Evolutionary conservation across 2,888 invertebrate genomes (phyloP), one percentile per base, ranked within the genome.

Genomic region (Helicoverpa assulta): DNA sequence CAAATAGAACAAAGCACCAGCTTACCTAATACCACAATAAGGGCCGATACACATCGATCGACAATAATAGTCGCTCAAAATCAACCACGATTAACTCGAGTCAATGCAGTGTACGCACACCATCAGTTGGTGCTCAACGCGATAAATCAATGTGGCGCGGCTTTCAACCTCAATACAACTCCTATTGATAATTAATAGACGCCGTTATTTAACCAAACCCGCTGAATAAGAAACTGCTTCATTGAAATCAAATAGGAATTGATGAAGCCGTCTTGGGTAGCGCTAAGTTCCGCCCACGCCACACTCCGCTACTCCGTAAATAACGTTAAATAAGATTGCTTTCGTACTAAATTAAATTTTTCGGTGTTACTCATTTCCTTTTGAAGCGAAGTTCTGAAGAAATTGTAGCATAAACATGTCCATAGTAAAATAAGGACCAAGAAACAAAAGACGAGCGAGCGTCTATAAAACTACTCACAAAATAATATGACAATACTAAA

Each of bases 121-220:
- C 76, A 73, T 73, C 72, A 73, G 70, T 71, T 71, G 70, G 70
- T 78, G 73, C 65, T 86, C 78, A 72, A 77, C 75, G 79, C 83
- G 77, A 91, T 92, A 90, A 92, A 92, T 94, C 89, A 90, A 91
- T 89, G 87, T 82, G 84, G 82, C 73, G 54, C 67, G 62, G 80
- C 89, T 90, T 91, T 86, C 86, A 87, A 83, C 85, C 85, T 85
- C 86, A 88, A 89, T 89, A 88, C 86, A 81, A 89, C 85, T 87
- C 85, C 86, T 88, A 89, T 91, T 88, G 89, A 91, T 93, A 93
- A 94, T 93, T 92, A 94, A 93, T 94, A 91, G 90, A 86, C 83
- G 86, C 86, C 87, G 88, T 92, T 94, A 94, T 93, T 92, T 92
- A 90, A 90, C 88, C 87, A 90, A 91, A 90, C 87, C 82, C 85